Evolutionary conservation across 2,113 vertebrate genomes (phyloP).

Genomic region (Hyla sarda): DNA sequence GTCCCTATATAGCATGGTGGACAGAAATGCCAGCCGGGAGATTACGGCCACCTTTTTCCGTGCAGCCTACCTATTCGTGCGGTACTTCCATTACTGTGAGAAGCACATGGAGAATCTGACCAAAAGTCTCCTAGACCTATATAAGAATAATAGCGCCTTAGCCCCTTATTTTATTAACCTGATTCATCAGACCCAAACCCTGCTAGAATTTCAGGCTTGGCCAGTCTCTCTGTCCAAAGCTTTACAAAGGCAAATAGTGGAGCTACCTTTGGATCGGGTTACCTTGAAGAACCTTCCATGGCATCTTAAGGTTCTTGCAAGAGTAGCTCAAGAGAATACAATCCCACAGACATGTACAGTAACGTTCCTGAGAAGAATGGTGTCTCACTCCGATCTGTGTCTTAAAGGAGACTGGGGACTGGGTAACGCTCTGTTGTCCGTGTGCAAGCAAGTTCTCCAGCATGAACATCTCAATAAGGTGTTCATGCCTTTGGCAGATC

Average conservation of each 20-base stretch:
- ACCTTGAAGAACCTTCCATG: constrained; percentile 69
- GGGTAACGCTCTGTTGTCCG: constrained; percentile 76
- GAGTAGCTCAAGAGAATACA: constrained; percentile 74
- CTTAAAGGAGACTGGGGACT: constrained; percentile 73
- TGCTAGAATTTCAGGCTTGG: constrained; percentile 72
- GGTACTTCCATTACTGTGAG: constrained; percentile 72
- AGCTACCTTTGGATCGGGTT: constrained; percentile 59
- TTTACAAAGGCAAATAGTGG: constrained; percentile 73
- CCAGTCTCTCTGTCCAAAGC: constrained; percentile 67
- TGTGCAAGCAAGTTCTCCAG: constrained; percentile 78
- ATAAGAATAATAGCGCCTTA: constrained; percentile 72
- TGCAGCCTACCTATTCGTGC: constrained; percentile 77
- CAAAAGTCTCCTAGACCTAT: constrained; percentile 74
- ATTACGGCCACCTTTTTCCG: constrained; percentile 79
- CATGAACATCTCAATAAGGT: constrained; percentile 70
- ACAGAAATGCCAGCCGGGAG: constrained; percentile 67
- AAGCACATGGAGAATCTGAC: constrained; percentile 66
- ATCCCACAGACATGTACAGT: constrained; percentile 71
- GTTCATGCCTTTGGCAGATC: constrained; percentile 72
- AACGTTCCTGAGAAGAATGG: constrained; percentile 71
- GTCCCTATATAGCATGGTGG: constrained; percentile 74
- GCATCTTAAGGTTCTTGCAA: constrained; percentile 81
- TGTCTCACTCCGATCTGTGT: constrained; percentile 65
- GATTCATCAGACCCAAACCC: constrained; percentile 69
- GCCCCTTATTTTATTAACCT: constrained; percentile 84